phyloP scores from a whole-genome alignment of 2,888 invertebrate species.

The Plemyria rubiginata region DNA sequence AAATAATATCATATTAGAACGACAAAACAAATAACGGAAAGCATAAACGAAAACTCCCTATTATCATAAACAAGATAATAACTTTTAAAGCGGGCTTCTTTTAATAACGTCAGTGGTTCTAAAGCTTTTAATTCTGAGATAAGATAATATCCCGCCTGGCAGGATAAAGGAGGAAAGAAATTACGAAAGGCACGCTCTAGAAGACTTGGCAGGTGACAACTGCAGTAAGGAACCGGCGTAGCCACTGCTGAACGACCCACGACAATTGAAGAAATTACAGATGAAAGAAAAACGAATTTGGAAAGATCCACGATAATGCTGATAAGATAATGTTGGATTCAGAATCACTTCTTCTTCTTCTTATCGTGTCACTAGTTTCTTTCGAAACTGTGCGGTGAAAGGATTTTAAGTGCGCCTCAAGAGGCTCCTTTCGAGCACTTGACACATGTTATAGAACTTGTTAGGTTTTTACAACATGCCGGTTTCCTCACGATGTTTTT shows the following conservation, averaged over 20 bases:
- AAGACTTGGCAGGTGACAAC: conserved; percentile 67
- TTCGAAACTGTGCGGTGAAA: too few species aligned
- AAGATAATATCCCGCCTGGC: conserved; percentile 54
- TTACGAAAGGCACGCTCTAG: conserved; percentile 61
- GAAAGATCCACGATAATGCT: too few species aligned
- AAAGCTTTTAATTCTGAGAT: conserved; percentile 58
- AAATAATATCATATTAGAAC: conserved; percentile 4
- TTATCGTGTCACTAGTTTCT: too few species aligned
- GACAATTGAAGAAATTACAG: too few species aligned
- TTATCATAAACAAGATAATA: conserved; percentile 26
- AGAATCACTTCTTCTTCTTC: too few species aligned
- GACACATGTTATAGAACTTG: too few species aligned
- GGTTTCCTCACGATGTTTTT: too few species aligned
- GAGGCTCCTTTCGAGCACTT: too few species aligned
- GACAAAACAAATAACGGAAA: conserved; percentile 2
- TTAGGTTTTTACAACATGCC: too few species aligned
- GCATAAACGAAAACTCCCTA: conserved; percentile 12
- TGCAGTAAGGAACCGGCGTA: conserved; percentile 4
- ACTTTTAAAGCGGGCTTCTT: conserved; percentile 11
- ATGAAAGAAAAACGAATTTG: too few species aligned
- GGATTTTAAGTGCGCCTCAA: too few species aligned
- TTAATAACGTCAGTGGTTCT: conserved; percentile 26
- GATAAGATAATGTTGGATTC: too few species aligned
- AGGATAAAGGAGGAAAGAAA: conserved; percentile 58
- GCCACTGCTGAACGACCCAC: conserved; percentile 1